phyloP scores from a whole-genome alignment of 2,888 invertebrate genomes.

The Pegoplata infirma region DNA sequence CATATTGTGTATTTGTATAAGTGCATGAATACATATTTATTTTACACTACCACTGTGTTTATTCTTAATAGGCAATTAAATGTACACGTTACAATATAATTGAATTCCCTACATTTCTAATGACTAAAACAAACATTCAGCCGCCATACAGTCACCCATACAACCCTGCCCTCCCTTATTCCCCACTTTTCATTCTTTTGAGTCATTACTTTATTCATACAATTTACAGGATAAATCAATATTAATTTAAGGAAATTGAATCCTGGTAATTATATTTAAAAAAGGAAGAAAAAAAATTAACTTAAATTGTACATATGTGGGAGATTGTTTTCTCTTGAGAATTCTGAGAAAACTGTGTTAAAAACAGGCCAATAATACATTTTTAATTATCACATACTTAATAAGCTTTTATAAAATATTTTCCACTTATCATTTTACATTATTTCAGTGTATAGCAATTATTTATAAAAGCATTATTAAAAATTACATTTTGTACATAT shows the following conservation, averaged over 20 bases:
- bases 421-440: neutral
- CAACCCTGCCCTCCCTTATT: neutral
- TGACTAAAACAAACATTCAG: conserved; percentile 63
- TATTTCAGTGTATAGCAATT: neutral
- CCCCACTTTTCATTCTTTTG: neutral
- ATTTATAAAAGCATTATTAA: neutral
- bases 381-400: too few species aligned
- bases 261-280: conserved; percentile 58
- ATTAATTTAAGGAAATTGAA: conserved; percentile 61
- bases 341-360: too few species aligned
- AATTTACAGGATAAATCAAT: conserved; percentile 52
- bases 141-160: neutral
- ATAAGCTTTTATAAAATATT: neutral
- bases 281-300: neutral
- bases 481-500: too few species aligned
- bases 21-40: neutral
- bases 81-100: conserved; percentile 77
- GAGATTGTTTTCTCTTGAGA: too few species aligned
- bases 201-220: conserved; percentile 5
- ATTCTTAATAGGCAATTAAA: conserved; percentile 77
- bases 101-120: conserved; percentile 73
- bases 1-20: conserved; percentile 19
- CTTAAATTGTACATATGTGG: too few species aligned
- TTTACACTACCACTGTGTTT: conserved; percentile 39
- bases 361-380: too few species aligned